Conservation (phyloP, 2,888 invertebrate genomes). For the Harmothoe impar region DNA sequence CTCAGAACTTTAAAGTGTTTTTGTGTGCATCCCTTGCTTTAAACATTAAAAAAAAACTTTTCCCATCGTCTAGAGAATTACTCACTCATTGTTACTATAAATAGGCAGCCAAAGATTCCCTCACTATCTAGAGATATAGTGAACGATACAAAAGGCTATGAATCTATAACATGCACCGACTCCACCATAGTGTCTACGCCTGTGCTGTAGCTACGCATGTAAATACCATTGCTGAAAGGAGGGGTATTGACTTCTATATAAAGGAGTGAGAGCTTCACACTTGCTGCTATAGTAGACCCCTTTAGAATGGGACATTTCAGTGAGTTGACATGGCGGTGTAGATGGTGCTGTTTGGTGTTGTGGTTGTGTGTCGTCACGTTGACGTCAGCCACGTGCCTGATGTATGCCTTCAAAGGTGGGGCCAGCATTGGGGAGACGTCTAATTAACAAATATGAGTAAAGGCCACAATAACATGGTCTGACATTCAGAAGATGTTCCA, state of each 20-base stretch:
- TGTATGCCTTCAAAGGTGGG: slow-evolving; percentile 12
- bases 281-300: not conserved
- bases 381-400: not conserved
- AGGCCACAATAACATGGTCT: slow-evolving; percentile 13
- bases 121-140: no score
- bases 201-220: no score
- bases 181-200: no score
- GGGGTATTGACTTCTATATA: no score
- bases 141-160: no score
- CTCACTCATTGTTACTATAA: no score
- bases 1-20: not conserved
- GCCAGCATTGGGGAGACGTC: not conserved
- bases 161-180: no score
- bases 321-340: not conserved
- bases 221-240: no score
- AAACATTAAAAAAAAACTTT: no score
- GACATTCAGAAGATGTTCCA: not conserved
- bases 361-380: not conserved
- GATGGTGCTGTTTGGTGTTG: not conserved
- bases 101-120: no score
- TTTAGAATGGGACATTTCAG: not conserved
- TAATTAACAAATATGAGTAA: slow-evolving; percentile 23
- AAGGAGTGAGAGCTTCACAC: not conserved
- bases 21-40: no score
- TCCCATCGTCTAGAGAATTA: no score